Evolutionary conservation across 2,888 invertebrate genomes (phyloP).

Genomic region (Thera obeliscata): DNA sequence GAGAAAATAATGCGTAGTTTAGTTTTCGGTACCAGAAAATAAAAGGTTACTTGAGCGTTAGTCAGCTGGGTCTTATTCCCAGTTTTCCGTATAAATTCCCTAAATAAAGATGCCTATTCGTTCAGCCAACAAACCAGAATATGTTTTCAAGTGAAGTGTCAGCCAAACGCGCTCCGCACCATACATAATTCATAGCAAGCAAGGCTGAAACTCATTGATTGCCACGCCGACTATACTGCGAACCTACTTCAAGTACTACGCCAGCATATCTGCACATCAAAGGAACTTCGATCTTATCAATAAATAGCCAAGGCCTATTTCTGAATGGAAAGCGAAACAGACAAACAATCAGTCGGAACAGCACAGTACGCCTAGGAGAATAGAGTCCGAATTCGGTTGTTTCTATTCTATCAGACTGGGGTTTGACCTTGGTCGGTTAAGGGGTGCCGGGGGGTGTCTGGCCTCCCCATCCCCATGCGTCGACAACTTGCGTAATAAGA

Average conservation of each 20-base stretch:
- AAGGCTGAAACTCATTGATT: constrained; percentile 74
- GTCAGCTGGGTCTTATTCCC: constrained; percentile 1
- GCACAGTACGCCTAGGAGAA: constrained; percentile 33
- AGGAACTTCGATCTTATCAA: constrained; percentile 48
- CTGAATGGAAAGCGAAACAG: constrained; percentile 35
- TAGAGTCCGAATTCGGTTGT: constrained; percentile 48
- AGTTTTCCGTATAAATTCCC: constrained; percentile 14
- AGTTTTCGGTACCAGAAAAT: not conserved
- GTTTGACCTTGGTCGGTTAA: constrained; percentile 71
- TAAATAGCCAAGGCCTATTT: constrained; percentile 39
- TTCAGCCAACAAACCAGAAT: constrained; percentile 41
- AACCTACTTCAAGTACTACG: constrained; percentile 55
- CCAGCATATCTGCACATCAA: constrained; percentile 39
- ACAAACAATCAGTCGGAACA: constrained; percentile 40
- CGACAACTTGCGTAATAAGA: constrained; percentile 74
- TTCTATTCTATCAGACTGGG: constrained; percentile 48
- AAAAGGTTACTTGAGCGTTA: not conserved
- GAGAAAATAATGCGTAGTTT: not conserved
- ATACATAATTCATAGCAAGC: constrained; percentile 70
- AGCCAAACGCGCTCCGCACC: constrained; percentile 52
- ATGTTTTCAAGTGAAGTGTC: constrained; percentile 60
- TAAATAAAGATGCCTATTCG: constrained; percentile 35
- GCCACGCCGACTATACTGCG: constrained; percentile 53
- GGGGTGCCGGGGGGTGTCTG: constrained; percentile 68
- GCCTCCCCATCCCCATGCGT: constrained; percentile 60